phyloP scores from a whole-genome alignment of 2,113 vertebrate species.

The Craseonycteris thonglongyai region DNA sequence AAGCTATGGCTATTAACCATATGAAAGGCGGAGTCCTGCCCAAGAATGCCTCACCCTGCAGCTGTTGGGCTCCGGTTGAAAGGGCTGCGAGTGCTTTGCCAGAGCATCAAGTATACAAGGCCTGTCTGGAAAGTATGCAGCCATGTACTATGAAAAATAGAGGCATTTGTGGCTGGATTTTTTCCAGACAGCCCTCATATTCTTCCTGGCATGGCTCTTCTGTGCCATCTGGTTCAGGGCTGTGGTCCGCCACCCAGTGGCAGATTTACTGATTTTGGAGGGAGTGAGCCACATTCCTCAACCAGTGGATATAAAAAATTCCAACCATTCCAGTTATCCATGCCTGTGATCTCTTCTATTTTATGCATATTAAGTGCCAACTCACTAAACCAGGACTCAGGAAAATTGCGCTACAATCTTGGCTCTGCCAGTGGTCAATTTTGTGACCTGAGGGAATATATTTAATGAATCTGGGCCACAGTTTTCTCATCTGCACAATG shows the following conservation, averaged over 20 bases:
- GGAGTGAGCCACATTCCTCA: conserved; percentile 29
- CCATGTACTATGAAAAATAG: no score
- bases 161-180: no score
- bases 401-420: background rate
- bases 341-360: background rate
- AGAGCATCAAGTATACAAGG: background rate
- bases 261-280: conserved; percentile 21
- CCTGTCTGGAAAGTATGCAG: no score
- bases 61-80: conserved; percentile 54
- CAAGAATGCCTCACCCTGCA: background rate
- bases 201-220: background rate
- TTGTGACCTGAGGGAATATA: background rate
- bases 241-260: conserved; percentile 8
- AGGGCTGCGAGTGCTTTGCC: background rate
- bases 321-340: background rate
- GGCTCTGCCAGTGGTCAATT: background rate
- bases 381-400: background rate
- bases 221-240: conserved; percentile 55
- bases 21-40: background rate
- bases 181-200: no score
- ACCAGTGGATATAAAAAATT: conserved; percentile 24
- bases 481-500: background rate
- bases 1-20: background rate
- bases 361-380: background rate
- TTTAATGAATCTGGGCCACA: background rate